Base-by-base conservation (phyloP, 1,140 invertebrate genomes). In the Cydia amplana region DNA sequence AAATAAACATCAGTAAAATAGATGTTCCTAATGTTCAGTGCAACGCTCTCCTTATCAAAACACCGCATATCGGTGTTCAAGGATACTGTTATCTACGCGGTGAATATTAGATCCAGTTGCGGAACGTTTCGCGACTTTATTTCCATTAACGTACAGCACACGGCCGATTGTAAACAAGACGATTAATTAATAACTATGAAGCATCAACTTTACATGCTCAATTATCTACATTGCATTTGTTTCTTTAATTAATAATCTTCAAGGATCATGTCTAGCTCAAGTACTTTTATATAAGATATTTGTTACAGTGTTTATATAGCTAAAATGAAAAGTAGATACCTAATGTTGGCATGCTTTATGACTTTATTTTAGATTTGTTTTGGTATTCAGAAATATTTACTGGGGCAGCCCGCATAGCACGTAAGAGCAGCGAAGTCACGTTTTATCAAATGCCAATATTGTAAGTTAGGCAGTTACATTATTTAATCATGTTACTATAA, bases 41-140 rank as follows among this genome's bases (percentile, higher is more conserved):
- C 65, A 70, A 70, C 32, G n/a, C 32, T 70, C 65, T 70, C 32
- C 32, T 70, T 70, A 70, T 70, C 65, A 70, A 70, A 60, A 70
- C 65, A 70, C 65, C 65, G 65, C 65, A 40, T 70, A 70, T 70
- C 65, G 32, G 36, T 14, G 18, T 43, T 70, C 65, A 70, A 70
- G 65, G 65, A 70, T 70, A 70, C 36, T 40, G 65, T 40, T 70
- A 70, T 70, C 65, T 40, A 43, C 65, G n/a, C 65, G 16, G 28
- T 32, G 32, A 70, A 40, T 70, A 36, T 70, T 70, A 70, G 65
- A 70, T 70, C 1, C 65, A 70, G 7, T 32, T 9, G 65, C 65
- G 43, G 43, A 70, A 70, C 32, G 28, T 70, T 40, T 65, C 18
- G 28, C 28, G 65, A 36, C n/a, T 70, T 70, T 40, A 70, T 70